These are phyloP conservation scores for Buathra laborator DNA, from an alignment of 2,888 invertebrate genomes.

Conservation along the genomic window DNA sequence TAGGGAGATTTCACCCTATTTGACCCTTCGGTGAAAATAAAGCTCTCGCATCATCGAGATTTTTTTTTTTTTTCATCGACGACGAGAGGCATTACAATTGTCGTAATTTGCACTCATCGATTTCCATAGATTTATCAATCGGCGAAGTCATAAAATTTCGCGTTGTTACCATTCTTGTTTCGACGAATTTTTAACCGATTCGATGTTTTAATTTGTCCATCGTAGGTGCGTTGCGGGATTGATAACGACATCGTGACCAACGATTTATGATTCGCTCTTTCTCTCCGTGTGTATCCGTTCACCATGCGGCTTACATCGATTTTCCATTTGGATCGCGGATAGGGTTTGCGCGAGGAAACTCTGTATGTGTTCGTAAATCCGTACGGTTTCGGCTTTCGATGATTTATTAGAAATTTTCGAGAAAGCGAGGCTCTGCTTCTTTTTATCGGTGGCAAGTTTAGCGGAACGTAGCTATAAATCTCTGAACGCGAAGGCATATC, in stretches of 20 bases:
- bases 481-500: slow-evolving; percentile 61
- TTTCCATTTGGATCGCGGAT: slow-evolving; percentile 66
- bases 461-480: slow-evolving; percentile 69
- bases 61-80: not conserved
- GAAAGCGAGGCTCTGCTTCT: slow-evolving; percentile 64
- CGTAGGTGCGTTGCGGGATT: slow-evolving; percentile 46
- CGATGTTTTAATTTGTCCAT: slow-evolving; percentile 43
- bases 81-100: not conserved
- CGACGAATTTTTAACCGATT: slow-evolving; percentile 10
- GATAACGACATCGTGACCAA: slow-evolving; percentile 41
- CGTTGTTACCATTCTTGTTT: not conserved
- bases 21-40: not conserved
- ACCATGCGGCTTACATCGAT: slow-evolving; percentile 62
- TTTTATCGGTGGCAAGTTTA: slow-evolving; percentile 71
- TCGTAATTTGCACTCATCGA: slow-evolving; percentile 8
- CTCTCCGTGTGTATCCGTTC: slow-evolving; percentile 29
- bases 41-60: not conserved
- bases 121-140: not conserved
- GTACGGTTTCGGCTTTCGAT: slow-evolving; percentile 46
- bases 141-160: not conserved
- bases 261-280: slow-evolving; percentile 65
- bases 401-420: slow-evolving; percentile 72
- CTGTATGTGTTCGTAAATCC: slow-evolving; percentile 66
- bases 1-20: not conserved
- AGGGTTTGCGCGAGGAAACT: slow-evolving; percentile 42